A percentile compares a stretch with the other conserved stretches of the same genome.
Conservation (phyloP, 2,797 vertebrate species). For the Helarctos malayanus region DNA sequence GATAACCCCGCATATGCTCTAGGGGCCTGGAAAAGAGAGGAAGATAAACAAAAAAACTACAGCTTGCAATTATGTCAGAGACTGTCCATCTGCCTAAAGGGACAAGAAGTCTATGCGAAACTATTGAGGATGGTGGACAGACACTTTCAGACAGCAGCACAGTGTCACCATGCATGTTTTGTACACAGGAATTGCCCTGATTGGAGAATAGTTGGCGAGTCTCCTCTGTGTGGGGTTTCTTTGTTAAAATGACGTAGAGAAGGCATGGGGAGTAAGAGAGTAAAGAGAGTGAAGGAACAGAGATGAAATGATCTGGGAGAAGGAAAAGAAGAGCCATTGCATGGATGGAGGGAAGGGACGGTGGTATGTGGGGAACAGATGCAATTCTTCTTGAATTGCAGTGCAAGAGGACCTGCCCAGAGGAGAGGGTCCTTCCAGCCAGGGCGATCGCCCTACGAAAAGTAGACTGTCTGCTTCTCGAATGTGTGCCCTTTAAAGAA, state of each 20-base stretch:
- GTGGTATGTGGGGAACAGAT: background rate
- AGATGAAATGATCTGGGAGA: background rate
- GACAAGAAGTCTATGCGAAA: background rate
- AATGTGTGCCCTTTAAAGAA: background rate
- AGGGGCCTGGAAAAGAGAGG: background rate
- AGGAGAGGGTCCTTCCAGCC: background rate
- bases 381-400: background rate
- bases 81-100: background rate
- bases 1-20: background rate
- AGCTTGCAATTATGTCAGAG: background rate
- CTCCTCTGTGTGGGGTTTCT: background rate
- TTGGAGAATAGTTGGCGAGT: background rate
- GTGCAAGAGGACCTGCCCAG: background rate
- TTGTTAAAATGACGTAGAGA: conserved; percentile 23
- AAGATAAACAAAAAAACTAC: background rate
- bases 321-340: background rate
- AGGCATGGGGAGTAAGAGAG: background rate
- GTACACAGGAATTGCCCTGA: background rate
- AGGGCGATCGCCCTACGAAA: background rate
- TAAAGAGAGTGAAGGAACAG: background rate
- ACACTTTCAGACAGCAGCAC: background rate
- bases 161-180: background rate
- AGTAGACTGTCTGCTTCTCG: conserved; percentile 40
- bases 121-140: fast-evolving
- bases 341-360: too few relatives aligned